phyloP scores from a whole-genome alignment of 2,888 invertebrate species.

The Ctena decussata region DNA sequence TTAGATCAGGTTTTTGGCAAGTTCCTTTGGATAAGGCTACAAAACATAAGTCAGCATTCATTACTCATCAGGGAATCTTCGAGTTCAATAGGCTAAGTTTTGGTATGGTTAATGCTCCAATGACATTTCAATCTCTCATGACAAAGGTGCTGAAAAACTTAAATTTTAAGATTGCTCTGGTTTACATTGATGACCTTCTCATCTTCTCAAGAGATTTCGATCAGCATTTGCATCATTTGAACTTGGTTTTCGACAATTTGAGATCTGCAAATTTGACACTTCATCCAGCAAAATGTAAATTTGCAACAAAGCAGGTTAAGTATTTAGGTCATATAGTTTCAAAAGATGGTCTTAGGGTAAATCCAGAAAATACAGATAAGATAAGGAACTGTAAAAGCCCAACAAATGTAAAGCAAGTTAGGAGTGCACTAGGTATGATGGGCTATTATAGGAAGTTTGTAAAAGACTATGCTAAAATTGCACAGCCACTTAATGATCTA shows the following conservation, averaged over 20 bases:
- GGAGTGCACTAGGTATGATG: conserved; percentile 45
- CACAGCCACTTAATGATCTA: conserved; percentile 48
- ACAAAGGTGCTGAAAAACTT: conserved; percentile 45
- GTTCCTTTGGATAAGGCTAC: conserved; percentile 36
- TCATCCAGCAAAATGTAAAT: conserved; percentile 62
- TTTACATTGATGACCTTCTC: conserved; percentile 69
- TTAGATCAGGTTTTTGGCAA: conserved; percentile 52
- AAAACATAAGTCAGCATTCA: conserved; percentile 52
- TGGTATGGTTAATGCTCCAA: conserved; percentile 55
- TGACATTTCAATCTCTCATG: conserved; percentile 55
- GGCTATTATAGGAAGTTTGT: conserved; percentile 61
- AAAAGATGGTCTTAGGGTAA: conserved; percentile 58
- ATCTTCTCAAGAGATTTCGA: conserved; percentile 52
- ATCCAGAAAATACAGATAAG: conserved; percentile 53
- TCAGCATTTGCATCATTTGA: conserved; percentile 51
- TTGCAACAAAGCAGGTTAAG: conserved; percentile 48
- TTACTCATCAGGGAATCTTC: conserved; percentile 48
- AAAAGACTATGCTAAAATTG: conserved; percentile 56
- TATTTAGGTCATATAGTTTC: conserved; percentile 67
- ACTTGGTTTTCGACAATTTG: conserved; percentile 49
- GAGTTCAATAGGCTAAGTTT: conserved; percentile 57
- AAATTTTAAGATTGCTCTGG: conserved; percentile 59
- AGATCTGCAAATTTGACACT: conserved; percentile 59
- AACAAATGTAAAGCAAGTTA: conserved; percentile 32
- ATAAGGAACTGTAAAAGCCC: conserved; percentile 37